A percentile compares a stretch with the other conserved stretches of the same genome.
Evolutionary conservation across 2,797 vertebrate genomes (phyloP).

Genomic region (Lacerta viridis): DNA sequence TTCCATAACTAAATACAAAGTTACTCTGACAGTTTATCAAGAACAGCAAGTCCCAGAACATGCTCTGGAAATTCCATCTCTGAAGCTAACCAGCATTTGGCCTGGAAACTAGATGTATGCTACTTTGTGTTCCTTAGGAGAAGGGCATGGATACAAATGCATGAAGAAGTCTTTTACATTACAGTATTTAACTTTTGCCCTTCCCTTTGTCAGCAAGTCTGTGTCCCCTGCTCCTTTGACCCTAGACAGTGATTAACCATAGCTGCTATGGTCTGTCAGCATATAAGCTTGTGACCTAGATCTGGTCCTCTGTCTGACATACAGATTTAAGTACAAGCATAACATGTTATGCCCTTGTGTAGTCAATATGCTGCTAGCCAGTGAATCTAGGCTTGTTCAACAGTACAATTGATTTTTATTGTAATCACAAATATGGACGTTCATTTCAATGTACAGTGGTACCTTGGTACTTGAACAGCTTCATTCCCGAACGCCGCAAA

Average conservation of each 20-base stretch:
- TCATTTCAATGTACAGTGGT: too few species aligned
- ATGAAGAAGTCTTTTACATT: neutral
- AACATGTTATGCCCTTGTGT: neutral
- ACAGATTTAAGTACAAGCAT: neutral
- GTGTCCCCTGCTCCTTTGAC: neutral
- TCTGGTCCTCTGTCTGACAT: neutral
- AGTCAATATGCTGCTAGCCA: neutral
- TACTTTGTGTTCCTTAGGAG: neutral
- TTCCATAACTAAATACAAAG: neutral
- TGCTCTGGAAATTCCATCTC: neutral
- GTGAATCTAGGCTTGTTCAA: neutral
- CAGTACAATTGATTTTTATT: too few species aligned
- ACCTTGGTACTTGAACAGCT: too few species aligned
- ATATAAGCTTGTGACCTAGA: neutral
- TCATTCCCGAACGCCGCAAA: too few species aligned
- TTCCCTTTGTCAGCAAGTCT: neutral
- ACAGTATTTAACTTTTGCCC: neutral
- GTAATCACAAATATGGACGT: neutral
- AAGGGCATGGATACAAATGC: neutral
- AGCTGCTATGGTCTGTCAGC: neutral
- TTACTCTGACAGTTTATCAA: neutral
- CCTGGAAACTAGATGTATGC: neutral
- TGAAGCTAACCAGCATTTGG: neutral
- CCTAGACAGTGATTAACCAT: neutral
- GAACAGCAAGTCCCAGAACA: slow-evolving; percentile 2